A percentile compares a stretch with the other conserved stretches of the same genome.
Conservation (phyloP, 2,888 invertebrate genomes). For the Aspidapion aeneum region DNA sequence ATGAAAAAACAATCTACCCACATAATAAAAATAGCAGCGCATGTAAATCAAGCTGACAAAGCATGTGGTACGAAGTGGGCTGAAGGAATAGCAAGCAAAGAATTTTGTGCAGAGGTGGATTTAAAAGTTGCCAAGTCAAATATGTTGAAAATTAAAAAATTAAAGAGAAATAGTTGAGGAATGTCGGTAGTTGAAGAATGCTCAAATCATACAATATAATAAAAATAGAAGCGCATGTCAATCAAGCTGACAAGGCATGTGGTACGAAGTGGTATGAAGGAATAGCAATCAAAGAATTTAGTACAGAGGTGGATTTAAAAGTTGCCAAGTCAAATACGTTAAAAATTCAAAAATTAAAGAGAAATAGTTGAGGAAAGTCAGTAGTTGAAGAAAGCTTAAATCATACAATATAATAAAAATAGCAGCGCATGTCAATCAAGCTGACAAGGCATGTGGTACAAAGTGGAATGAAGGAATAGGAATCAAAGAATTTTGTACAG, state of each 20-base stretch:
- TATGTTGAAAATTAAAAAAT: too few species aligned
- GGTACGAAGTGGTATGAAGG: background rate
- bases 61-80: too few species aligned
- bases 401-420: background rate
- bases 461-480: background rate
- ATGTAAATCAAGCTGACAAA: too few species aligned
- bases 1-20: background rate
- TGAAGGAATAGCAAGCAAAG: too few species aligned
- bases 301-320: background rate
- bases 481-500: background rate
- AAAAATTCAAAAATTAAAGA: too few species aligned
- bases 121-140: too few species aligned
- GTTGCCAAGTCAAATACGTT: background rate
- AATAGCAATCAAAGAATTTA: background rate
- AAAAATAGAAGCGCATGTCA: background rate
- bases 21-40: background rate
- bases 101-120: too few species aligned
- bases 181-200: too few species aligned
- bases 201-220: background rate
- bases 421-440: background rate
- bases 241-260: background rate
- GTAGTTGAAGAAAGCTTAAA: too few species aligned
- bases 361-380: too few species aligned
- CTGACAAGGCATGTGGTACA: background rate
- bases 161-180: too few species aligned